Base-by-base conservation (phyloP, 2,888 invertebrate genomes). In the Brachyptera risi region DNA sequence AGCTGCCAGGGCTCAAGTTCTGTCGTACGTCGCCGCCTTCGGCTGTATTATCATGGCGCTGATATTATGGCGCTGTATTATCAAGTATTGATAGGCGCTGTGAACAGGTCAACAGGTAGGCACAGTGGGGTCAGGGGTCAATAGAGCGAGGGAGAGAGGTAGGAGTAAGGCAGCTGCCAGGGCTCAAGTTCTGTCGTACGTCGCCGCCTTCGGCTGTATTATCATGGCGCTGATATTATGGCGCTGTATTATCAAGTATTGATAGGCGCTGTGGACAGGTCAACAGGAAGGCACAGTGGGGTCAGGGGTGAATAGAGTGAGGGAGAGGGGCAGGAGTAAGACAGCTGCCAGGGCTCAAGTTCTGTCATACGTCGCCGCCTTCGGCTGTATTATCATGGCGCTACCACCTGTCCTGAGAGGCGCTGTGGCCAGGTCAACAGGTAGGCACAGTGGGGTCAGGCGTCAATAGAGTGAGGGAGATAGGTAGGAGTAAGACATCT, bases 201-300 rank as follows among this genome's bases (percentile, higher is more conserved):
- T 97, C 56, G 98, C 98, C 1, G 97, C 97, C 5, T 78, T 90
- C 65, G 98, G 97, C 19, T 98, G 97, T 77, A 86, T 97, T 70
- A 78, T 97, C 71, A 96, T 98, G 96, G 96, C 97, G 51, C 88
- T 97, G n/a, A n/a, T n/a, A n/a, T n/a, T n/a, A n/a, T n/a, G n/a
- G n/a, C n/a, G n/a, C n/a, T n/a, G n/a, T n/a, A n/a, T n/a, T n/a
- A 69, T 98, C 98, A 35, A 94, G 92, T 97, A 61, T 82, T 98
- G 63, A 96, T 99, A 70, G 98, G 98, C 66, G 96, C 96, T 65
- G 95, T 98, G 70, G 98, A 97, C 57, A 92, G 93, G 78, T 90
- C 90, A 67, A 96, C 98, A 68, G 85, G 96, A 96, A 74, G 80
- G 80, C 77, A 49, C 4, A 3, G 5, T n/a, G n/a, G n/a, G n/a